Base-by-base conservation (phyloP, 2,797 vertebrate genomes). In the Chiloscyllium punctatum region DNA sequence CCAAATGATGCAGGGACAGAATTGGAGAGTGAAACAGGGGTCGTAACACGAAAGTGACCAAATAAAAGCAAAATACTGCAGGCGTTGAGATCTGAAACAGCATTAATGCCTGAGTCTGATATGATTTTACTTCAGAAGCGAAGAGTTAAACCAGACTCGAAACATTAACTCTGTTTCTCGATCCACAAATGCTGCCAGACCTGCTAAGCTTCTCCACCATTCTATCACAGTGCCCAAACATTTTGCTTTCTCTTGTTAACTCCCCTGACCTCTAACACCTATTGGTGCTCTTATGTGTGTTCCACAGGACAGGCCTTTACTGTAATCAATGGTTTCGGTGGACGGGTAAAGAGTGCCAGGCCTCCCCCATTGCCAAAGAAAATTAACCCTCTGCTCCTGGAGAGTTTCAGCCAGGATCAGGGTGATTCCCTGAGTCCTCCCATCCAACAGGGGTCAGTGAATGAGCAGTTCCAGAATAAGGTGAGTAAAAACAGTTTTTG, bases 391-490 rank as follows among this genome's bases (percentile, higher is more conserved):
- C 0, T 18, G 0, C 96, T 96, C 92, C 96, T 96, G 0, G 96
- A 97, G 96, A 96, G 96, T 0, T 97, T 97, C 96, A 96, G 42
- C 42, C 94, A 96, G 95, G 97, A 97, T 95, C 96, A 95, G 6
- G 95, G 86, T 0, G 4, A 96, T 0, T 0, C 88, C 0, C 0
- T 86, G 0, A n/a, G 42, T 48, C 48, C 71, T 3, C 71, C 72
- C 0, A 6, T 3, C 69, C 27, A 53, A 15, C 94, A 77, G 27
- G 1, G 88, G 0, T 25, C 4, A 27, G 94, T 69, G 15, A 96
- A 96, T 96, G 96, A 96, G 87, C 69, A 0, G 0, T 72, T 94
- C 2, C 0, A 0, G 4, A 0, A 0, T 33, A 95, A 72, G 94
- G 94, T 95, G 94, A 51, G 71, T 66, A 30, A 91, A 33, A 66